Percentiles rank a stretch among this genome's conserved stretches.
These are phyloP conservation scores for Tapirus terrestris DNA, from an alignment of 2,113 vertebrate genomes.

Conservation along the genomic window DNA sequence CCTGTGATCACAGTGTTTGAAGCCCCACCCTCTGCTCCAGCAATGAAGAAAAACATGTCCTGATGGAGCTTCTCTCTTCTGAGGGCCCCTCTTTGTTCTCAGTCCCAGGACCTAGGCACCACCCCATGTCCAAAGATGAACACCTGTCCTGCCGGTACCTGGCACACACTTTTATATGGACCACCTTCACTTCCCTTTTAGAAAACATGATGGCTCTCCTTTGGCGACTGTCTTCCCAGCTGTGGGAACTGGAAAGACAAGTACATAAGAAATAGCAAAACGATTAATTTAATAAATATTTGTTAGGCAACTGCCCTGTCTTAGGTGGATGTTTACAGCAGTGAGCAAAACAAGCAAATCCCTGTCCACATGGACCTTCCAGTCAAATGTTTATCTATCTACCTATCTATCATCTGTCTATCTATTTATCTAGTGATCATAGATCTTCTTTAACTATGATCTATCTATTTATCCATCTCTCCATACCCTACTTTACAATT, in stretches of 20 bases:
- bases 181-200: not conserved
- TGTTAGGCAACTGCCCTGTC: not conserved
- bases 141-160: not conserved
- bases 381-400: not conserved
- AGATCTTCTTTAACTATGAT: not conserved
- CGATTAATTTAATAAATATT: conserved; percentile 24
- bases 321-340: not conserved
- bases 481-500: not conserved
- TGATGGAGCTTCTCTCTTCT: not conserved
- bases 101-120: not conserved
- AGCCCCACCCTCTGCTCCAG: not conserved
- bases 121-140: not conserved
- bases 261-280: conserved; percentile 21
- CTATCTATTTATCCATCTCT: not conserved
- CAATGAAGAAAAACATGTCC: not conserved
- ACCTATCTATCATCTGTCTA: not conserved
- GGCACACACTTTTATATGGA: not conserved
- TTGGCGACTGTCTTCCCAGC: not conserved
- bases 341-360: not conserved
- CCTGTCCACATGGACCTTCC: not conserved
- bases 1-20: not conserved
- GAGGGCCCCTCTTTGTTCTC: not conserved
- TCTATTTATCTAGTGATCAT: not conserved
- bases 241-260: conserved; percentile 1
- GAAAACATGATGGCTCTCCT: not conserved